These are phyloP conservation scores for Colaptes auratus DNA, from an alignment of 2,113 vertebrate genomes.

Conservation along the genomic window DNA sequence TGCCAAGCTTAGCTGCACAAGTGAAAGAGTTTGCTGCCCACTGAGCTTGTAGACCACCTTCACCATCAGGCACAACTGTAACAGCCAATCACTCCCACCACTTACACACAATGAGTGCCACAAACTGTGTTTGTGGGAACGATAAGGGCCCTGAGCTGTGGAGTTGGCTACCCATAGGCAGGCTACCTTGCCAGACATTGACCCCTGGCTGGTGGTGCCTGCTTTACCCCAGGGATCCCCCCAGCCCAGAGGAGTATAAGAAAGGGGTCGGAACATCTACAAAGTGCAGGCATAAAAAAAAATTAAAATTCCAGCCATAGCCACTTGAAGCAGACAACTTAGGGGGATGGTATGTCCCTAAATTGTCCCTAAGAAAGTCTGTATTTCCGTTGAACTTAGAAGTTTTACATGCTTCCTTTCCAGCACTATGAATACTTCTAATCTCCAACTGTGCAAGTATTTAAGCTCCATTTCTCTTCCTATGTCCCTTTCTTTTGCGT, in stretches of 20 bases:
- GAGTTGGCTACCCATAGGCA: neutral
- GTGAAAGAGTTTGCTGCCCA: neutral
- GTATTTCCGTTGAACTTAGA: neutral
- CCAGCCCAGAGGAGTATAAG: neutral
- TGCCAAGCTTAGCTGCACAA: neutral
- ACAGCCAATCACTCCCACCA: neutral
- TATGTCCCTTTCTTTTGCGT: neutral
- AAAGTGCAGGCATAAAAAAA: neutral
- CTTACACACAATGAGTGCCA: neutral
- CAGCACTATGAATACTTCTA: neutral
- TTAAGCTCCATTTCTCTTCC: neutral
- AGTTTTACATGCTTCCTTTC: neutral
- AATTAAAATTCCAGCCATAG: neutral
- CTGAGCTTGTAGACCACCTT: neutral
- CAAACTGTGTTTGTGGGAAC: rapidly evolving
- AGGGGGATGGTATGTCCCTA: neutral
- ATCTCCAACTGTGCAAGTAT: neutral
- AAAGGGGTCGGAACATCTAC: neutral
- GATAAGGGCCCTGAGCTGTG: rapidly evolving
- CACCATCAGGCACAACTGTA: neutral
- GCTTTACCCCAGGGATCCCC: neutral
- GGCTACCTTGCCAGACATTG: neutral
- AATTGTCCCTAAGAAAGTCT: neutral
- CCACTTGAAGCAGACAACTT: rapidly evolving
- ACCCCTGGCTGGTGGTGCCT: rapidly evolving